Conservation (phyloP, 64 coral and sea anemone species). For the Exaiptasia diaphana region DNA sequence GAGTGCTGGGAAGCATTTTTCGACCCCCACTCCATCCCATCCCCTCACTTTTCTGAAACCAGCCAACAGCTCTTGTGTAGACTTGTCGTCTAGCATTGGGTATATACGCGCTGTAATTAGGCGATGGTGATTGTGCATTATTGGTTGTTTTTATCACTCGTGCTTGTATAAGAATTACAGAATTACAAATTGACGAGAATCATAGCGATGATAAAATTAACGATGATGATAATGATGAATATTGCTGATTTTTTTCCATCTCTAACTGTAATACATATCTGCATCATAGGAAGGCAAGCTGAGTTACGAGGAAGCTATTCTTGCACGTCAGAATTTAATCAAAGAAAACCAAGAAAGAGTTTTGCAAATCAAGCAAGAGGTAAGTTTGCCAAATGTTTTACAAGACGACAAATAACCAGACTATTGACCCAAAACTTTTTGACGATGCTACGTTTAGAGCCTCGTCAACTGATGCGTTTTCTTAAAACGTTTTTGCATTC, state of each 20-base stretch:
- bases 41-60: no score
- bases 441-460: background rate
- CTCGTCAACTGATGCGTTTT: background rate
- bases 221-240: no score
- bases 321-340: conserved; percentile 89
- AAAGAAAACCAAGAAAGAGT: conserved; percentile 91
- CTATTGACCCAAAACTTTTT: background rate
- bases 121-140: background rate
- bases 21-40: no score
- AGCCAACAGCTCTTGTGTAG: no score
- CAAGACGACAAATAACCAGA: background rate
- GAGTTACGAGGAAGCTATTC: conserved; percentile 95
- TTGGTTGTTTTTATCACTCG: no score
- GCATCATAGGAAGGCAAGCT: conserved; percentile 82
- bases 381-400: conserved; percentile 3
- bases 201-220: no score
- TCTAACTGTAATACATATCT: no score
- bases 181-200: no score
- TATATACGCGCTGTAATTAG: no score
- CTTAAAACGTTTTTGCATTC: background rate
- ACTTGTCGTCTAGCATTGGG: no score
- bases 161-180: no score
- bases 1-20: no score
- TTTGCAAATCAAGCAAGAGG: conserved; percentile 85
- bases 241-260: background rate